These are phyloP conservation scores for Blastobasis lacticolella DNA, from an alignment of 2,888 invertebrate genomes.

Conservation along the genomic window DNA sequence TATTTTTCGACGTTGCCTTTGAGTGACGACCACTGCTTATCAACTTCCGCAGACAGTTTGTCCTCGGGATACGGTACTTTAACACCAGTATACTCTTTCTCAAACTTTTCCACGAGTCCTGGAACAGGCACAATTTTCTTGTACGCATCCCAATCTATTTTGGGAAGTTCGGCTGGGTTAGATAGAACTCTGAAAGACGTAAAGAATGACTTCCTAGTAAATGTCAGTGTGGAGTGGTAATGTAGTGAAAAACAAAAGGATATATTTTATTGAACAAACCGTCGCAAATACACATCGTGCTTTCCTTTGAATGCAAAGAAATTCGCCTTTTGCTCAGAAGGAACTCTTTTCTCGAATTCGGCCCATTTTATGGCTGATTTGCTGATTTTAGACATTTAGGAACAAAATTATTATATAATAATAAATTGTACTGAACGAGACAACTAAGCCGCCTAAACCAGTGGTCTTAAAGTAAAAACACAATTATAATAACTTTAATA, in stretches of 20 bases:
- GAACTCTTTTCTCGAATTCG: constrained; percentile 44
- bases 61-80: constrained; percentile 51
- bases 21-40: constrained; percentile 47
- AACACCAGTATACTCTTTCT: constrained; percentile 31
- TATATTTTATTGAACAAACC: constrained; percentile 20
- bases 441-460: too few species aligned
- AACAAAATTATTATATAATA: too few species aligned
- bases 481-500: too few species aligned
- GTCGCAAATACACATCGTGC: constrained; percentile 43
- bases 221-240: too few species aligned
- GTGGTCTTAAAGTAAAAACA: too few species aligned
- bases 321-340: constrained; percentile 37
- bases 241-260: background rate
- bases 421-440: too few species aligned
- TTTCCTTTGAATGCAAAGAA: constrained; percentile 53
- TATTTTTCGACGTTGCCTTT: constrained; percentile 38
- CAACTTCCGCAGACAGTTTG: constrained; percentile 33
- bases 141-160: constrained; percentile 55
- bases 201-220: too few species aligned
- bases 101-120: constrained; percentile 49
- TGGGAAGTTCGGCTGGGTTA: constrained; percentile 44
- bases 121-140: constrained; percentile 37
- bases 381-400: constrained; percentile 19
- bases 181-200: constrained; percentile 32
- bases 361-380: constrained; percentile 48